Conservation (phyloP, 2,888 invertebrate genomes). For the Lutraria lutraria region DNA sequence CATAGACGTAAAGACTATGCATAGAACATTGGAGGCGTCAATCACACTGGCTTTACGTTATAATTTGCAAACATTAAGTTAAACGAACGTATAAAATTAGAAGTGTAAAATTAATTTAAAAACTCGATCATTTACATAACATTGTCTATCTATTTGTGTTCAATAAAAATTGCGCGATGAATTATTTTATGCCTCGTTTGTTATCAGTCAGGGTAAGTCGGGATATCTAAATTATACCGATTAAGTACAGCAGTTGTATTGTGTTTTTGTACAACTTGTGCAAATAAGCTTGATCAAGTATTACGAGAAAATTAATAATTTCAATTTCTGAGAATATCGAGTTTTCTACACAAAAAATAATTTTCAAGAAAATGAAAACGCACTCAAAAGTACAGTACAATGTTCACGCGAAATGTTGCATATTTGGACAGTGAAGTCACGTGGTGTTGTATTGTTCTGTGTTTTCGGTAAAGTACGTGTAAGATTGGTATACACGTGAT, state of each 20-base stretch:
- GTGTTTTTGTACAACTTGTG: background rate
- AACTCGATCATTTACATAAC: background rate
- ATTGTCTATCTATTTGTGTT: background rate
- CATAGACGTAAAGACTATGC: background rate
- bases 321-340: background rate
- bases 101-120: background rate
- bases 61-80: background rate
- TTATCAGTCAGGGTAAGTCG: background rate
- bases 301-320: background rate
- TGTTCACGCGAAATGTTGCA: background rate
- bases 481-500: conserved; percentile 3
- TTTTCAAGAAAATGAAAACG: background rate
- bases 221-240: background rate
- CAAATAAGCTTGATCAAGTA: too few relatives aligned
- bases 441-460: background rate
- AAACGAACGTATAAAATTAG: background rate
- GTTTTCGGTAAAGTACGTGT: background rate
- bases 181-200: background rate
- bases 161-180: background rate
- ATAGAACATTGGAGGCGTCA: background rate
- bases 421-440: background rate
- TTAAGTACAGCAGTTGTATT: background rate
- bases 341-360: background rate
- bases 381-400: background rate
- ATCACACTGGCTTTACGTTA: background rate